These are phyloP conservation scores for Agelas oroides DNA, from an alignment of 37 sponge, comb jelly and placozoan species.

Conservation along the genomic window DNA sequence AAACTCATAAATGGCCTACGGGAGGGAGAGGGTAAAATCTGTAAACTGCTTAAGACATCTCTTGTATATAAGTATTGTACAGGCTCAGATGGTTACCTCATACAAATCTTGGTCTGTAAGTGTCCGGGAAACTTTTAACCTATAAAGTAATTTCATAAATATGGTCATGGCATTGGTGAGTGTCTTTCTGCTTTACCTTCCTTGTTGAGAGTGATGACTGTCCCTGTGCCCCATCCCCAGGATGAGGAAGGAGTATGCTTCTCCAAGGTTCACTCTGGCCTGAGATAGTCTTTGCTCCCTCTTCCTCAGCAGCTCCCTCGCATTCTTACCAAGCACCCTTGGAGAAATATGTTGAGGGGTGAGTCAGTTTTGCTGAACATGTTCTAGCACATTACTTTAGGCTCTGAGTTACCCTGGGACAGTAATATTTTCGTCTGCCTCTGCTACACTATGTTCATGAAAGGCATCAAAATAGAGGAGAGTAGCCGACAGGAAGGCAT, in stretches of 20 bases:
- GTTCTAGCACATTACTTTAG: not conserved
- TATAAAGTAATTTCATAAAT: too few species aligned
- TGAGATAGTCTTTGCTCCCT: constrained; percentile 11
- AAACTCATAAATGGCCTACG: constrained; percentile 78
- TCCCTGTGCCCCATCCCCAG: constrained; percentile 24
- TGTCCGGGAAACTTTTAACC: constrained; percentile 56
- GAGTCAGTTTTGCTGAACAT: not conserved
- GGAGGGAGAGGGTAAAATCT: not conserved
- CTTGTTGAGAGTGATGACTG: constrained; percentile 42
- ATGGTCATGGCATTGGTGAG: too few species aligned
- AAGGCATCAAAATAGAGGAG: constrained; percentile 55
- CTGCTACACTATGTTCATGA: constrained; percentile 24
- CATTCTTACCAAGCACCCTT: constrained; percentile 37
- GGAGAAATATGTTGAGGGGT: not conserved
- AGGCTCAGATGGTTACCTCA: too few species aligned
- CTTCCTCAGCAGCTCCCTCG: constrained; percentile 1
- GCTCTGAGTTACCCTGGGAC: constrained; percentile 30
- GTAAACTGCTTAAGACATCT: too few species aligned
- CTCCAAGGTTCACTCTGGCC: constrained; percentile 36
- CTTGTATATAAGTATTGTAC: too few species aligned
- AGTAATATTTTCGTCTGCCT: constrained; percentile 11
- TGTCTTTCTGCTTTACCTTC: too few species aligned
- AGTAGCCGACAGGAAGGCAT: constrained; percentile 49
- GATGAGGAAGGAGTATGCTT: constrained; percentile 27
- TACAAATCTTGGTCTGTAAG: constrained; percentile 55